phyloP scores from a whole-genome alignment of 2,113 vertebrate species.

The Psittacula cyanocephala region DNA sequence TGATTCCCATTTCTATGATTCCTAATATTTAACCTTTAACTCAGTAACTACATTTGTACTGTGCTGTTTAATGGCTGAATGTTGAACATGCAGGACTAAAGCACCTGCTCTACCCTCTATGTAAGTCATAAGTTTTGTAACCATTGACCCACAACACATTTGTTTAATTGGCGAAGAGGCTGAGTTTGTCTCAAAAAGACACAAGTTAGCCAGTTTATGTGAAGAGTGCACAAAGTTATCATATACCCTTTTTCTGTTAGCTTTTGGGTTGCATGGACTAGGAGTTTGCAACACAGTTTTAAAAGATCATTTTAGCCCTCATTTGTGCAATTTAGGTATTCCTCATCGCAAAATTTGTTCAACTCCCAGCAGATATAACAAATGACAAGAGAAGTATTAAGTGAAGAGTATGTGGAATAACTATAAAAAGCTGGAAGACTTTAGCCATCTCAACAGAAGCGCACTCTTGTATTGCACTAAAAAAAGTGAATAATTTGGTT shows the following conservation, averaged over 20 bases:
- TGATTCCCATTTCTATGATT: not conserved
- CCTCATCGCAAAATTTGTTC: not conserved
- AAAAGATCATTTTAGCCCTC: not conserved
- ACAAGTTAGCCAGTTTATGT: not conserved
- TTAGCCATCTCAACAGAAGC: not conserved
- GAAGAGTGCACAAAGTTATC: not conserved
- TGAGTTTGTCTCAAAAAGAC: slow-evolving; percentile 9
- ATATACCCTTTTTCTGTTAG: not conserved
- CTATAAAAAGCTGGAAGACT: not conserved
- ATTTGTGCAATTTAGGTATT: not conserved
- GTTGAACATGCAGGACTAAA: not conserved
- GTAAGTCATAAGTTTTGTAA: not conserved
- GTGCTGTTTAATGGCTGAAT: not conserved
- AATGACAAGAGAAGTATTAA: not conserved
- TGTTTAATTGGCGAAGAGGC: not conserved
- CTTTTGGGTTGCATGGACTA: not conserved
- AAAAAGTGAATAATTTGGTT: slow-evolving; percentile 8
- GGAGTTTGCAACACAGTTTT: not conserved
- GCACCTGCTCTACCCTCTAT: not conserved
- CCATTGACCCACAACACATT: not conserved
- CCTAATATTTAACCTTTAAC: not conserved
- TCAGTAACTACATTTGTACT: not conserved
- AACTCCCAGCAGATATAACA: not conserved
- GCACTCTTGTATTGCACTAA: not conserved
- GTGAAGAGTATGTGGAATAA: not conserved